Evolutionary conservation across 1,140 invertebrate species (phyloP).

Genomic region (Drosophila rufa): DNA sequence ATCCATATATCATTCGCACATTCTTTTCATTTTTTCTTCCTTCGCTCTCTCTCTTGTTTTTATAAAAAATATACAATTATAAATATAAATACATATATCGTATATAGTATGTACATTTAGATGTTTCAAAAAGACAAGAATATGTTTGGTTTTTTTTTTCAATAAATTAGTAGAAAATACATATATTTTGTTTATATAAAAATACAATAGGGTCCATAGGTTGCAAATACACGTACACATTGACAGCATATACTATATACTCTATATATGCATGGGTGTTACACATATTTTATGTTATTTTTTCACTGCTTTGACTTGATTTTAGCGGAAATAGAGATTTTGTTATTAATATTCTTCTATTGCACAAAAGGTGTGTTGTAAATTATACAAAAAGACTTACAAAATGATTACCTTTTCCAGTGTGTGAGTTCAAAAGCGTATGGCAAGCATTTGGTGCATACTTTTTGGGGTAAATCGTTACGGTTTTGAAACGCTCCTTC

Average conservation of each 20-base stretch:
- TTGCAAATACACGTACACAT: conserved; percentile 55
- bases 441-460: conserved; percentile 56
- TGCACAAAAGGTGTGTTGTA: conserved; percentile 40
- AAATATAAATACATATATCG: conserved; percentile 45
- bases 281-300: conserved; percentile 10
- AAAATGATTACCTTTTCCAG: conserved; percentile 21
- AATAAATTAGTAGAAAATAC: conserved; percentile 80
- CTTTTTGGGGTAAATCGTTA: conserved; percentile 37
- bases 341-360: conserved; percentile 18
- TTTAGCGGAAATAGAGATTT: conserved; percentile 28
- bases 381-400: conserved; percentile 40
- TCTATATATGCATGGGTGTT: conserved; percentile 19
- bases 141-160: conserved; percentile 41
- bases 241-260: conserved; percentile 19
- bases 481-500: background rate
- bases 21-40: background rate
- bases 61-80: conserved; percentile 53
- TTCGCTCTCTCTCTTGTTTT: conserved; percentile 6
- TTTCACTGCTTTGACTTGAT: conserved; percentile 25
- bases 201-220: conserved; percentile 80
- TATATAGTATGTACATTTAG: conserved; percentile 41
- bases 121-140: conserved; percentile 49
- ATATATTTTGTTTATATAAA: conserved; percentile 67
- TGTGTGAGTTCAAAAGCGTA: conserved; percentile 24
- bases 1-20: conserved; percentile 28